phyloP scores from a whole-genome alignment of 2,113 vertebrate species.

The Pholis gunnellus region DNA sequence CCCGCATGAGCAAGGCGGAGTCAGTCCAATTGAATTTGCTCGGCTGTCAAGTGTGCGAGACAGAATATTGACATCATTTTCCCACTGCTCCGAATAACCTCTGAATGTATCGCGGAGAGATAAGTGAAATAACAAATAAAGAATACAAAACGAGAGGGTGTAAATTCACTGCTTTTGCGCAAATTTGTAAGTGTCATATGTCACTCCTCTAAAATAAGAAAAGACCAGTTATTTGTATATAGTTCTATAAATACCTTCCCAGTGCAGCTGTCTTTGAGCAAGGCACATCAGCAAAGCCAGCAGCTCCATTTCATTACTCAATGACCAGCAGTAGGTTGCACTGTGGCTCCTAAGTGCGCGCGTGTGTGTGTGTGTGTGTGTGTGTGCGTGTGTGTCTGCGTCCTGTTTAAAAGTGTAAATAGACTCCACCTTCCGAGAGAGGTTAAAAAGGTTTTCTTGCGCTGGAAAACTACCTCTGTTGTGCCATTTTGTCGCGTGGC shows the following conservation, averaged over 20 bases:
- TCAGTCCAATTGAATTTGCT: slow-evolving; percentile 77
- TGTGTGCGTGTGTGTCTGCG: neutral
- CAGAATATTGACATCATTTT: slow-evolving; percentile 63
- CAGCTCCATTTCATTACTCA: neutral
- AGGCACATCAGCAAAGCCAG: slow-evolving; percentile 4
- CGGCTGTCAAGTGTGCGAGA: slow-evolving; percentile 70
- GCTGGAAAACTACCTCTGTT: neutral
- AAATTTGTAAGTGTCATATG: neutral
- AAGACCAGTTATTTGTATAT: neutral
- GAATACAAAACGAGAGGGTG: neutral
- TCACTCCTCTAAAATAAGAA: neutral
- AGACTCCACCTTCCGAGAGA: neutral
- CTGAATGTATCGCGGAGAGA: slow-evolving; percentile 4
- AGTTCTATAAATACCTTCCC: neutral
- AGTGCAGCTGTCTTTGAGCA: neutral
- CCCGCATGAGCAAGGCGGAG: slow-evolving; percentile 77
- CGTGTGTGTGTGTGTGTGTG: neutral
- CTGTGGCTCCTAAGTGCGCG: slow-evolving; percentile 4
- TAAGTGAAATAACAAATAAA: neutral
- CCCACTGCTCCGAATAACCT: slow-evolving; percentile 25
- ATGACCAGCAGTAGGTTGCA: slow-evolving; percentile 2
- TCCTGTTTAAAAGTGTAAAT: slow-evolving; percentile 4
- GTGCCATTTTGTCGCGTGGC: neutral
- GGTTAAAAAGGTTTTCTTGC: neutral
- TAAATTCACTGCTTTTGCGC: neutral